Conservation (phyloP, 2,888 invertebrate genomes). For the Drosophila algonquin region DNA sequence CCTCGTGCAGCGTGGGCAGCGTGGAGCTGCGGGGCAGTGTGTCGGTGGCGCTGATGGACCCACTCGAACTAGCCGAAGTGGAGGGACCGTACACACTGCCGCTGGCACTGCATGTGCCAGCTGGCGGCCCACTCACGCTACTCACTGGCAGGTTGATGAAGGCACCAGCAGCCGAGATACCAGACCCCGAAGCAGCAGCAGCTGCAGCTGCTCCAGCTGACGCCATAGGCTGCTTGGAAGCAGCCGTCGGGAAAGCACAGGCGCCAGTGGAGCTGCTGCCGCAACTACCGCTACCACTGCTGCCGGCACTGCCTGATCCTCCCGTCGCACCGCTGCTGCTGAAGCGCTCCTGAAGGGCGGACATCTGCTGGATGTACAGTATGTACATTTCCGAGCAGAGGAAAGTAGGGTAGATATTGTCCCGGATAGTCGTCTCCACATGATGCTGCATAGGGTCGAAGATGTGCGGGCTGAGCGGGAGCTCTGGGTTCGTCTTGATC, state of each 20-base stretch:
- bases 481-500: constrained; percentile 88
- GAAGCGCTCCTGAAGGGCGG: constrained; percentile 84
- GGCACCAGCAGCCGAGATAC: constrained; percentile 63
- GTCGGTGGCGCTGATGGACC: constrained; percentile 83
- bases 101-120: constrained; percentile 82
- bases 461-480: constrained; percentile 89
- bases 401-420: constrained; percentile 96
- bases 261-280: constrained; percentile 68
- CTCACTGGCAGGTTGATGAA: constrained; percentile 76
- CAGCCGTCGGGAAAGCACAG: constrained; percentile 58
- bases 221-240: constrained; percentile 51
- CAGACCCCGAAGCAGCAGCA: background rate
- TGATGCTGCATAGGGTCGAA: constrained; percentile 94
- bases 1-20: constrained; percentile 94
- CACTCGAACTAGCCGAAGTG: constrained; percentile 84
- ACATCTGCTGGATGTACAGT: constrained; percentile 90
- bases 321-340: constrained; percentile 78
- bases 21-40: constrained; percentile 85
- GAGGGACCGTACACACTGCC: constrained; percentile 84
- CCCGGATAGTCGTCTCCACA: constrained; percentile 91
- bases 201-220: constrained; percentile 28
- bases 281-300: constrained; percentile 73
- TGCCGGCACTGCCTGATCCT: constrained; percentile 73
- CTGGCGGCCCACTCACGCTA: constrained; percentile 57
- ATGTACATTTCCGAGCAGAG: constrained; percentile 96